Percentiles rank a stretch among this genome's conserved stretches.
These are phyloP conservation scores for Esox lucius DNA, from an alignment of 2,797 vertebrate species.

Conservation along the genomic window DNA sequence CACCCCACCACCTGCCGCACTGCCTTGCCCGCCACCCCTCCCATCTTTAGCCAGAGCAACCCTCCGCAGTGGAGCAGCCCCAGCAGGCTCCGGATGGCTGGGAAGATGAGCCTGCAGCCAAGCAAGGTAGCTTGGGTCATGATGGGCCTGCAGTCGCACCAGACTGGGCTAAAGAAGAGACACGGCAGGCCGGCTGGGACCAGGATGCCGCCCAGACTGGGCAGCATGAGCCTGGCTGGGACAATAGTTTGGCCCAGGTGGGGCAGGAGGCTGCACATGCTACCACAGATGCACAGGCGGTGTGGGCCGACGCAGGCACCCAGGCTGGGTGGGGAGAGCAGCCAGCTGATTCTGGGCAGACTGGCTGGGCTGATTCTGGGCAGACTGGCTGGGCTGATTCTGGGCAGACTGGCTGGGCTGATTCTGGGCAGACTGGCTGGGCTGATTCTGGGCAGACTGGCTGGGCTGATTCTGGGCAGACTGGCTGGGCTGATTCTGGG, in stretches of 20 bases:
- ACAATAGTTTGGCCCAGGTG: conserved; percentile 52
- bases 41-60: conserved; percentile 35
- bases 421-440: background rate
- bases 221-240: conserved; percentile 53
- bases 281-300: conserved; percentile 2
- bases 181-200: conserved; percentile 40
- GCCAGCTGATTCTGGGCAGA: background rate
- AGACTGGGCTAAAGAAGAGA: conserved; percentile 2
- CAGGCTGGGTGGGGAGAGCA: conserved; percentile 19
- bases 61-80: conserved; percentile 19
- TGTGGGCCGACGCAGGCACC: background rate
- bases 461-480: background rate
- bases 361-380: background rate
- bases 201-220: conserved; percentile 20
- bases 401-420: background rate
- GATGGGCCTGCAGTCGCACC: background rate
- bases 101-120: conserved; percentile 23
- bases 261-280: conserved; percentile 13
- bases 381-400: conserved; percentile 12
- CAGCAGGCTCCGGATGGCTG: conserved; percentile 36
- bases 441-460: conserved; percentile 23
- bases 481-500: conserved; percentile 7
- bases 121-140: conserved; percentile 42
- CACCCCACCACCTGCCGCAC: background rate
- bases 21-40: background rate